These are phyloP conservation scores for Xylocopa sonorina DNA, from an alignment of 1,140 invertebrate genomes.

Conservation along the genomic window DNA sequence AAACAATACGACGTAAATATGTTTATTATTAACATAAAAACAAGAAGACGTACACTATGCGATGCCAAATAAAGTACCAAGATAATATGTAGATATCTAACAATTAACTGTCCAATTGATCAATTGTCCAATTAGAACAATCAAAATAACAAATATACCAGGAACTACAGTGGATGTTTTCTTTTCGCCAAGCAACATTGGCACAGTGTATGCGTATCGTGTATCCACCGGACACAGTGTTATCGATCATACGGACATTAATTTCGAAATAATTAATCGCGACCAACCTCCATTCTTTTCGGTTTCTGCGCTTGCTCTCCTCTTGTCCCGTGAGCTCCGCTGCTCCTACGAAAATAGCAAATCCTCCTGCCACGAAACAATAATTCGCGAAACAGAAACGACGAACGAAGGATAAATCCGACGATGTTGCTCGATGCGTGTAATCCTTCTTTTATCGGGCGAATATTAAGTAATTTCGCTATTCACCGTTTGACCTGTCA, in stretches of 20 bases:
- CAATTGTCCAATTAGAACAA: neutral
- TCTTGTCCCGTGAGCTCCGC: constrained; percentile 27
- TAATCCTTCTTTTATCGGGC: constrained; percentile 35
- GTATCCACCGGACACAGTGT: constrained; percentile 15
- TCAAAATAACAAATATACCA: neutral
- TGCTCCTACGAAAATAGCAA: constrained; percentile 46
- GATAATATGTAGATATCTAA: neutral
- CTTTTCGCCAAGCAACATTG: neutral
- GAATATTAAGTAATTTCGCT: constrained; percentile 77
- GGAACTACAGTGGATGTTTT: neutral
- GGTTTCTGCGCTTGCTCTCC: constrained; percentile 43
- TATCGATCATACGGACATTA: constrained; percentile 30
- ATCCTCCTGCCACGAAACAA: constrained; percentile 11
- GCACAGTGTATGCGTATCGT: constrained; percentile 23
- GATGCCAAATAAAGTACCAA: neutral
- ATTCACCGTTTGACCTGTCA: constrained; percentile 74
- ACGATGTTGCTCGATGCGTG: constrained; percentile 3
- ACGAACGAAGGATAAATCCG: constrained; percentile 4
- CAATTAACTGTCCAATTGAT: neutral
- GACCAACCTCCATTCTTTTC: constrained; percentile 71
- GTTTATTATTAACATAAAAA: neutral
- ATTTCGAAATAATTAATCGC: constrained; percentile 45
- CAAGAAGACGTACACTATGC: neutral
- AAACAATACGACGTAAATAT: neutral
- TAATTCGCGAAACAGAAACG: constrained; percentile 33